These are phyloP conservation scores for Chymomyza procnemis DNA, from an alignment of 2,888 invertebrate species.

Conservation along the genomic window DNA sequence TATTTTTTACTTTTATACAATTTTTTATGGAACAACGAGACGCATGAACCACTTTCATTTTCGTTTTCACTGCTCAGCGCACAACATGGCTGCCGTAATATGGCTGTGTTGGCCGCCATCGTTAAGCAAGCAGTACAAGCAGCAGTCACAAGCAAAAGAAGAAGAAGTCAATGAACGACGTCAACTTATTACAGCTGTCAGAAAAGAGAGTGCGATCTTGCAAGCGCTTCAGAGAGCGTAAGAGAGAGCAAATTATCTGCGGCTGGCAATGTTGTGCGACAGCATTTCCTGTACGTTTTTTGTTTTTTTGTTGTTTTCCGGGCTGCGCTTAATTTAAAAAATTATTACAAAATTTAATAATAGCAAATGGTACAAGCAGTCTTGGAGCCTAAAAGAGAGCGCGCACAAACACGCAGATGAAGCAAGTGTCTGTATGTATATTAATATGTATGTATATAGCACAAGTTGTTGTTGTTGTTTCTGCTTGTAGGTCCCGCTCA, in stretches of 20 bases:
- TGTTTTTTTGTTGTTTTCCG: too few relatives aligned
- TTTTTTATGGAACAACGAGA: not conserved
- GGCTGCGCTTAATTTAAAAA: slow-evolving; percentile 58
- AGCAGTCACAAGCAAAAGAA: slow-evolving; percentile 12
- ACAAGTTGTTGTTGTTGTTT: slow-evolving; percentile 1
- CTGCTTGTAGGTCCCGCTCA: slow-evolving; percentile 33
- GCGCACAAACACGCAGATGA: not conserved
- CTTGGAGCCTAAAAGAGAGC: not conserved
- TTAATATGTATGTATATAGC: not conserved
- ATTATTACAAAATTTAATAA: slow-evolving; percentile 65
- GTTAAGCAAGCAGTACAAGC: slow-evolving; percentile 20
- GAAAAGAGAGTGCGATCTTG: slow-evolving; percentile 3
- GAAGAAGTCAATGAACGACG: slow-evolving; percentile 66
- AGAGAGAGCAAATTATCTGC: slow-evolving; percentile 8
- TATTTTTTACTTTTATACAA: not conserved
- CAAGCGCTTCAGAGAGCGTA: slow-evolving; percentile 15
- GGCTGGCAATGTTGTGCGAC: slow-evolving; percentile 7
- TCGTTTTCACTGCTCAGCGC: slow-evolving; percentile 48
- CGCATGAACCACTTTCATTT: slow-evolving; percentile 56
- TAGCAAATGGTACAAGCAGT: slow-evolving; percentile 25
- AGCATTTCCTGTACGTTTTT: slow-evolving; percentile 61
- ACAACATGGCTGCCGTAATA: slow-evolving; percentile 34
- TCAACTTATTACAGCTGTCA: not conserved
- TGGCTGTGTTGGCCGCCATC: slow-evolving; percentile 36
- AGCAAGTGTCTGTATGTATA: slow-evolving; percentile 1